These are phyloP conservation scores for Onthophagus taurus DNA, from an alignment of 1,140 invertebrate species.

Conservation along the genomic window DNA sequence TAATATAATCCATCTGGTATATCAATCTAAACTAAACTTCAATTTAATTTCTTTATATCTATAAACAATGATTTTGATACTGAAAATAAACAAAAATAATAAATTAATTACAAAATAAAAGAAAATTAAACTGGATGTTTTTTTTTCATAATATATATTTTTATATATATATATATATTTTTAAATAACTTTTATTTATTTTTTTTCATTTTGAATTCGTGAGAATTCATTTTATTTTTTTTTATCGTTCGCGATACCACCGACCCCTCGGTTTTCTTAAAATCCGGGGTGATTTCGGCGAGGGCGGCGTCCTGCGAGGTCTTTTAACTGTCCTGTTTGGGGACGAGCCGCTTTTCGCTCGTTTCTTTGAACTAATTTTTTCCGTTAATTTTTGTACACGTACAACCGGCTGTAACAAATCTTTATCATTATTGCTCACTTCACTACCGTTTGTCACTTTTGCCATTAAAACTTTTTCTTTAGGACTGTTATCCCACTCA, in stretches of 20 bases:
- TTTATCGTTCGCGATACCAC: slow-evolving; percentile 36
- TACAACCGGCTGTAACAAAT: slow-evolving; percentile 28
- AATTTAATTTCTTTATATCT: too few relatives aligned
- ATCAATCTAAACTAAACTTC: too few relatives aligned
- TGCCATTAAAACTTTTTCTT: slow-evolving; percentile 25
- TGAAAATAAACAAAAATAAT: too few relatives aligned
- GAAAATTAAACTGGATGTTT: too few relatives aligned
- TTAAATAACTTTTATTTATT: too few relatives aligned
- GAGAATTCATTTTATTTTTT: too few relatives aligned
- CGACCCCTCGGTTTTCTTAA: slow-evolving; percentile 29
- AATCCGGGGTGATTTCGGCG: slow-evolving; percentile 32
- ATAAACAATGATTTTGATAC: too few relatives aligned
- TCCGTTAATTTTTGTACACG: slow-evolving; percentile 32
- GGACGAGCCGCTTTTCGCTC: slow-evolving; percentile 15
- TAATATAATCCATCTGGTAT: too few relatives aligned
- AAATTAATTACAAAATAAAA: too few relatives aligned
- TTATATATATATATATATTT: too few relatives aligned
- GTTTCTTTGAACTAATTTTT: slow-evolving; percentile 12
- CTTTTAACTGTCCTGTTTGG: slow-evolving; percentile 23
- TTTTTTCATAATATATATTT: too few relatives aligned
- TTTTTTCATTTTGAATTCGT: too few relatives aligned
- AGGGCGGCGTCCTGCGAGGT: slow-evolving; percentile 25
- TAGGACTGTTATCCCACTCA: slow-evolving; percentile 3
- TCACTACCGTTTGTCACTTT: slow-evolving; percentile 24
- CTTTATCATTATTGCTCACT: slow-evolving; percentile 19